Conservation (phyloP, 2,797 vertebrate genomes). For the Erpetoichthys calabaricus region DNA sequence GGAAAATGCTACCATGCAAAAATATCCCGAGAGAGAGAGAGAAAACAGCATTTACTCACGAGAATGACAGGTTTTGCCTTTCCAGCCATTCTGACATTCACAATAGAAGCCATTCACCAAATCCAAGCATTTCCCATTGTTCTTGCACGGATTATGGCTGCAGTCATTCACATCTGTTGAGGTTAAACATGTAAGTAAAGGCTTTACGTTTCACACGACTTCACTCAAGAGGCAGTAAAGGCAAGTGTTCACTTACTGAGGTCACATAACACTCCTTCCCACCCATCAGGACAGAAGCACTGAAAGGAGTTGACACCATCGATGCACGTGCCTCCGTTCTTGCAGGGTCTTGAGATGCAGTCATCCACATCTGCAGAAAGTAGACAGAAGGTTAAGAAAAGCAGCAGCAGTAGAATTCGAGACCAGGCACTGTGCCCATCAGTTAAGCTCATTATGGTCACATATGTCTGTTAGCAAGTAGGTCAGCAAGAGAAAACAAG, state of each 20-base stretch:
- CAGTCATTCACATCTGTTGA: constrained; percentile 83
- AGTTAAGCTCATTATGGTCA: no score
- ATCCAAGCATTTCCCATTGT: constrained; percentile 70
- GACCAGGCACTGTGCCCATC: no score
- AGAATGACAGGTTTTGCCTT: constrained; percentile 89
- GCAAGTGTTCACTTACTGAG: constrained; percentile 59
- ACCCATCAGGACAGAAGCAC: constrained; percentile 82
- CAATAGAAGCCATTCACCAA: constrained; percentile 84
- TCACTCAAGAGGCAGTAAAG: background rate
- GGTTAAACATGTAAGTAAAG: background rate
- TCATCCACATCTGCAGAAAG: constrained; percentile 72
- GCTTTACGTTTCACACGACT: background rate
- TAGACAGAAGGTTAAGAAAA: constrained; percentile 4
- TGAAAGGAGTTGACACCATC: constrained; percentile 75
- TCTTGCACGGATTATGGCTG: constrained; percentile 71
- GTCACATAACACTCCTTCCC: constrained; percentile 78
- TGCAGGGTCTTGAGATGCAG: constrained; percentile 69
- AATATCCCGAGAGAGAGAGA: background rate
- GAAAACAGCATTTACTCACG: constrained; percentile 51
- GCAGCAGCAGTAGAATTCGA: background rate
- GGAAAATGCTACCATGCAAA: constrained; percentile 12
- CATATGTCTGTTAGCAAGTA: no score
- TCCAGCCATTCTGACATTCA: constrained; percentile 76
- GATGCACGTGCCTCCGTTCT: constrained; percentile 81
- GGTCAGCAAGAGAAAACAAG: no score